Evolutionary conservation across 1,140 invertebrate species (phyloP).

Genomic region (Trissolcus basalis): DNA sequence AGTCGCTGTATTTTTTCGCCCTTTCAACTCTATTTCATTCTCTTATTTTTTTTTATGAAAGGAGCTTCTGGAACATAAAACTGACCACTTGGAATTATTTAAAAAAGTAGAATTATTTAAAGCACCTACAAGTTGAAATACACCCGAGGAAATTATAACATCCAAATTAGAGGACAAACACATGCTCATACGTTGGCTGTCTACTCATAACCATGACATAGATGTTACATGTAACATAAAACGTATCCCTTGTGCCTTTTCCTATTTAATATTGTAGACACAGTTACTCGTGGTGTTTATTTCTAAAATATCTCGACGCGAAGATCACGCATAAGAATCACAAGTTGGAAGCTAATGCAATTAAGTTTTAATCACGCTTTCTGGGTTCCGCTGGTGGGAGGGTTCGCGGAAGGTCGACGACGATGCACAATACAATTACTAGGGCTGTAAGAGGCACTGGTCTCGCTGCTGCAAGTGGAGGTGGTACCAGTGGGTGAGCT

Average conservation of each 20-base stretch:
- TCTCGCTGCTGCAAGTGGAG: constrained; percentile 41
- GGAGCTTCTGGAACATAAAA: no score
- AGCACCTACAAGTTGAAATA: no score
- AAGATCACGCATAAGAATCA: constrained; percentile 61
- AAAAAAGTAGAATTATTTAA: no score
- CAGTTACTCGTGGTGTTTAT: constrained; percentile 44
- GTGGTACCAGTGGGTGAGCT: constrained; percentile 42
- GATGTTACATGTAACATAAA: no score
- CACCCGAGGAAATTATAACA: no score
- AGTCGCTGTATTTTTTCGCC: neutral
- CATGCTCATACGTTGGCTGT: no score
- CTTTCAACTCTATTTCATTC: no score
- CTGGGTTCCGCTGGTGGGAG: constrained; percentile 26
- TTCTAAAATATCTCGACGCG: constrained; percentile 52
- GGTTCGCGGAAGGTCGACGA: constrained; percentile 29
- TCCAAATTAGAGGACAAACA: no score
- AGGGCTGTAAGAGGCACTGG: constrained; percentile 47
- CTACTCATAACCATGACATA: no score
- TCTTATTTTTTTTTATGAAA: no score
- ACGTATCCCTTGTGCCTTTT: no score
- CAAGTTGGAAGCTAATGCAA: constrained; percentile 63
- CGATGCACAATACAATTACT: constrained; percentile 65
- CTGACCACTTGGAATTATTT: no score
- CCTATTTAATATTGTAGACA: constrained; percentile 31
- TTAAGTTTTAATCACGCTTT: constrained; percentile 67